Evolutionary conservation across 1,140 invertebrate species (phyloP).

Genomic region (Ips typographus): DNA sequence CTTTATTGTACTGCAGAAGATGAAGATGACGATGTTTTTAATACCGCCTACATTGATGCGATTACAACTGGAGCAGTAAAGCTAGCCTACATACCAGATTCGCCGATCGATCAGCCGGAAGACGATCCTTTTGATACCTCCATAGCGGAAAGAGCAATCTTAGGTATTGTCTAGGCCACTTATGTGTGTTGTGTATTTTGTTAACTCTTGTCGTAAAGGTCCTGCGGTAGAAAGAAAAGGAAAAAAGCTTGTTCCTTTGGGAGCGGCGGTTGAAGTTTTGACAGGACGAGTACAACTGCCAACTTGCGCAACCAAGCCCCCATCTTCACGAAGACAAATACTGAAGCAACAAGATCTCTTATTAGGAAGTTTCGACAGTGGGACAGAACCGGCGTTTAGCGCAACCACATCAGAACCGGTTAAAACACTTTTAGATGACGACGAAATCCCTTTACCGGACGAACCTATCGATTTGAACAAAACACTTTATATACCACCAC

Average conservation of each 20-base stretch:
- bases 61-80: constrained; percentile 82
- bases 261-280: constrained; percentile 80
- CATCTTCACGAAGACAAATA: constrained; percentile 57
- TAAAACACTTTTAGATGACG: constrained; percentile 70
- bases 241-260: constrained; percentile 78
- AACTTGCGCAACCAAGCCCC: constrained; percentile 59
- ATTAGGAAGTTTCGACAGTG: constrained; percentile 67
- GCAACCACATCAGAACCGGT: constrained; percentile 27
- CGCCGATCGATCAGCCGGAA: constrained; percentile 67
- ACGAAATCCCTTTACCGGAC: constrained; percentile 64
- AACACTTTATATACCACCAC: constrained; percentile 50
- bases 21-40: constrained; percentile 81
- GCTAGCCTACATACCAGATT: constrained; percentile 77
- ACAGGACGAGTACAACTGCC: constrained; percentile 74
- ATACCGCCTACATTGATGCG: constrained; percentile 83
- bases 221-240: constrained; percentile 72
- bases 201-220: constrained; percentile 46
- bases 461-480: constrained; percentile 64
- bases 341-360: constrained; percentile 64
- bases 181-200: background rate
- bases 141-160: constrained; percentile 80
- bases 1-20: constrained; percentile 49
- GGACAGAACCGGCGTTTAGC: constrained; percentile 18
- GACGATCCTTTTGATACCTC: constrained; percentile 87
- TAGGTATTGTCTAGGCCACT: constrained; percentile 44